Base-by-base conservation (phyloP, 2,888 invertebrate genomes). In the Sminthurides aquaticus region DNA sequence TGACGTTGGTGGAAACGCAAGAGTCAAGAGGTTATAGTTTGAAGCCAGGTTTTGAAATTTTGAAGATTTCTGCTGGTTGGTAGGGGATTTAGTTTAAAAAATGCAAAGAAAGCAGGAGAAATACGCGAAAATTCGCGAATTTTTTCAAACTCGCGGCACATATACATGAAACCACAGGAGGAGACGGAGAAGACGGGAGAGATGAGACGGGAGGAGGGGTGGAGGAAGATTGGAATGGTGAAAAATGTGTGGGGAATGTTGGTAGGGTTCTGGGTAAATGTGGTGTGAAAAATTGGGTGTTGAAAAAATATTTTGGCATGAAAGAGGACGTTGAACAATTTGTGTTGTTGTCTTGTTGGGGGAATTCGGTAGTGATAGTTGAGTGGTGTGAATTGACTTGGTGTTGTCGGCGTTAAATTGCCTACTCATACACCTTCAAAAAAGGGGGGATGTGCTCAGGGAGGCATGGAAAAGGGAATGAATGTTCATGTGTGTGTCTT, bases 251-350 rank as follows among this genome's bases (percentile, higher is more conserved):
- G 52, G 5, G 52, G 52, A 52, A 15, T 22, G 52, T n/a, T n/a
- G n/a, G n/a, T n/a, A n/a, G n/a, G n/a, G n/a, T n/a, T n/a, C 27
- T 64, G 52, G 34, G 43, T 59, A 43, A 64, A 28, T 60, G 55
- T 49, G 64, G 72, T 70, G 70, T 70, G 71, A 73, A 73, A 71
- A 73, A 73, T 73, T 71, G 69, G 70, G 70, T 69, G 70, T 68
- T 72, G 72, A 70, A 71, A 71, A 73, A 73, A 73, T 73, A 73
- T 71, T 73, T 73, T 71, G 73, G 73, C 71, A 73, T 67, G 67
- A 67, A 66, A 69, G 67, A 64, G 57, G 65, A 66, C 66, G 62
- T 65, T 69, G 56, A 63, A 65, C 69, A 69, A 69, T 69, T 69
- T 69, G 69, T 69, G 57, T 34, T 34, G 43, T 34, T 34, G 43